A percentile compares a stretch with the other conserved stretches of the same genome.
These are phyloP conservation scores for Characodon lateralis DNA, from an alignment of 2,797 vertebrate species.

Conservation along the genomic window DNA sequence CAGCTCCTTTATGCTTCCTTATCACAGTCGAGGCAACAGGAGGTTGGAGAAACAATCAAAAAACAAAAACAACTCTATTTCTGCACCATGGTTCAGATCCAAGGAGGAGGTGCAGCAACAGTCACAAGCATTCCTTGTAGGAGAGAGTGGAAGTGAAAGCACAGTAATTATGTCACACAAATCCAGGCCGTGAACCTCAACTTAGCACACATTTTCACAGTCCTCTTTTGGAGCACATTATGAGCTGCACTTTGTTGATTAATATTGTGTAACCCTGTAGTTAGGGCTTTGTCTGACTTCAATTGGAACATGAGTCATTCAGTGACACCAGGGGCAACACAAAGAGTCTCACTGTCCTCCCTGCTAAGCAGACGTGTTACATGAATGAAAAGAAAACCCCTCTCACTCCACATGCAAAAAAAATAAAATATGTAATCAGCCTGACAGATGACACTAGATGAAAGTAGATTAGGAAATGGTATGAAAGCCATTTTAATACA, in stretches of 20 bases:
- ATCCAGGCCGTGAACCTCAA: conserved; percentile 22
- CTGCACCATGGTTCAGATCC: not conserved
- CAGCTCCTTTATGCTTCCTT: conserved; percentile 16
- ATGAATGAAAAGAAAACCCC: conserved; percentile 33
- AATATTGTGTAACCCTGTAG: conserved; percentile 60
- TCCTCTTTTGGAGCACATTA: conserved; percentile 53
- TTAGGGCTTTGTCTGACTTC: conserved; percentile 51
- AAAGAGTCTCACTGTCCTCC: conserved; percentile 63
- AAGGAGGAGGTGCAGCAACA: conserved; percentile 4
- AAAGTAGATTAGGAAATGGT: not conserved
- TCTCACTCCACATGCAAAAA: conserved; percentile 13
- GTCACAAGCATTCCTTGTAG: conserved; percentile 8
- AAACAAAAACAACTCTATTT: conserved; percentile 18
- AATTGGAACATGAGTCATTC: conserved; percentile 68
- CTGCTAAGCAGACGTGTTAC: conserved; percentile 50
- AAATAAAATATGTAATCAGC: not conserved
- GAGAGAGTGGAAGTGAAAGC: conserved; percentile 23
- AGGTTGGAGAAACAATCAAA: conserved; percentile 40
- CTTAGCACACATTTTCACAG: conserved; percentile 41
- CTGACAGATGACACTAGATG: not conserved
- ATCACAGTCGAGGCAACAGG: conserved; percentile 29
- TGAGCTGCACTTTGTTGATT: conserved; percentile 62
- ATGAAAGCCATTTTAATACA: no score
- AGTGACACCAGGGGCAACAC: conserved; percentile 48
- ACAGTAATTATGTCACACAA: conserved; percentile 49